Percentiles rank a stretch among this genome's conserved stretches.
Conservation (phyloP, 2,797 vertebrate species). For the Phoeniculus purpureus region DNA sequence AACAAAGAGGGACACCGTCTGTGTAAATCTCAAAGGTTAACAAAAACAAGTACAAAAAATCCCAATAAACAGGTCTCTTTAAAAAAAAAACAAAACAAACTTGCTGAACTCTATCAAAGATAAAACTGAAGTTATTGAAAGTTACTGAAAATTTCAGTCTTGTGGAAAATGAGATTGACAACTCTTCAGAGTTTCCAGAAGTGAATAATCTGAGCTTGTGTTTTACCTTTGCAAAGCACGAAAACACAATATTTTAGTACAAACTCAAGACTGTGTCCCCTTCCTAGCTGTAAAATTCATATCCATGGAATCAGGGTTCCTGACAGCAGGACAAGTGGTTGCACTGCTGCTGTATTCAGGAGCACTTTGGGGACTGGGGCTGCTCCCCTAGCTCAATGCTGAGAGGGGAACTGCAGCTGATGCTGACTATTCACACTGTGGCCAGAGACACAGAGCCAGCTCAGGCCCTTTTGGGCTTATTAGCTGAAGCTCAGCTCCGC, state of each 20-base stretch:
- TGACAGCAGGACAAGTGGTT: rapidly evolving
- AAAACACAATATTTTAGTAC: not conserved
- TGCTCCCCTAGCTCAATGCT: not conserved
- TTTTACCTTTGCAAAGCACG: not conserved
- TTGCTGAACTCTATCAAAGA: not conserved
- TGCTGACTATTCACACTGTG: not conserved
- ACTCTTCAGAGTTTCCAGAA: not conserved
- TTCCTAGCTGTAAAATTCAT: not conserved
- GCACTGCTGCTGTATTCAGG: not conserved
- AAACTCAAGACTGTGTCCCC: not conserved
- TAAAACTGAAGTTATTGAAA: not conserved
- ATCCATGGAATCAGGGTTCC: not conserved
- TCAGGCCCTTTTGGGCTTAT: not conserved
- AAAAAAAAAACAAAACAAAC: not conserved
- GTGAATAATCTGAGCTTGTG: not conserved
- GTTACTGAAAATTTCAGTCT: not conserved
- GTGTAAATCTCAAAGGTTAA: not conserved
- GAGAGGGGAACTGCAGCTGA: not conserved
- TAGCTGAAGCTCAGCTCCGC: not conserved
- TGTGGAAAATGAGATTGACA: not conserved
- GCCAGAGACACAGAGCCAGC: not conserved
- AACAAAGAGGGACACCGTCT: not conserved
- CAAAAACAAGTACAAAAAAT: not conserved
- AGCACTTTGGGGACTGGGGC: not conserved
- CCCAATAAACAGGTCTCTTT: not conserved